Evolutionary conservation across 2,797 vertebrate species (phyloP), one percentile per base, ranked within the genome.

Genomic region (Spheniscus humboldti): DNA sequence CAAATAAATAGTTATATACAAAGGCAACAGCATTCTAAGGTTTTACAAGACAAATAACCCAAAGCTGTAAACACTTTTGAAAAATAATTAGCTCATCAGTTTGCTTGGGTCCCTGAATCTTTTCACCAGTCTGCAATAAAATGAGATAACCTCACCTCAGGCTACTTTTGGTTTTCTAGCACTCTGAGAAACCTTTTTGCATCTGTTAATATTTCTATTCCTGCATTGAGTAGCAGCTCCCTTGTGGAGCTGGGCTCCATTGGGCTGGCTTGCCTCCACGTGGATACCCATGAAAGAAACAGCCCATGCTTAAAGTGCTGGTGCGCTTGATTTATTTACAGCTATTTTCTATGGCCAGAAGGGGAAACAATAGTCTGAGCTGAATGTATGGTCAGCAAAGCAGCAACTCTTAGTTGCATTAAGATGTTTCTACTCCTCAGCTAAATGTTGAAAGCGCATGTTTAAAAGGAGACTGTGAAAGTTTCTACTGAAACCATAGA

Each of bases 121-220:
- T 86, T 71, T 72, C 25, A 31, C 8, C 47, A 85, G 25, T 30
- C 52, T 67, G n/a, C 45, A 77, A 25, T 41, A 56, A 82, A 92
- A 84, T 15, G 35, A 87, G 84, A 28, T 28, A 85, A 63, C 7
- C 24, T 71, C 82, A 77, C 68, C 68, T 88, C 68, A 47, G 50
- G n/a, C 39, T 86, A 13, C 55, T 73, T 90, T 39, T 82, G 47
- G 18, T 41, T 92, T 82, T 82, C 43, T 20, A 57, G 41, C 39
- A 31, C 39, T 62, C 63, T 18, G 11, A 73, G 52, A 52, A 92
- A 57, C 20, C 22, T 57, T 63, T 72, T 41, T 50, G 19, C 12
- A 67, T 82, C 62, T 66, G 50, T 79, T 95, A 86, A 76, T 93
- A 81, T 95, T 89, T 88, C 56, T 50, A 67, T 91, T 87, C 28